Conservation (phyloP, 2,888 invertebrate genomes). For the Sympetrum striolatum region DNA sequence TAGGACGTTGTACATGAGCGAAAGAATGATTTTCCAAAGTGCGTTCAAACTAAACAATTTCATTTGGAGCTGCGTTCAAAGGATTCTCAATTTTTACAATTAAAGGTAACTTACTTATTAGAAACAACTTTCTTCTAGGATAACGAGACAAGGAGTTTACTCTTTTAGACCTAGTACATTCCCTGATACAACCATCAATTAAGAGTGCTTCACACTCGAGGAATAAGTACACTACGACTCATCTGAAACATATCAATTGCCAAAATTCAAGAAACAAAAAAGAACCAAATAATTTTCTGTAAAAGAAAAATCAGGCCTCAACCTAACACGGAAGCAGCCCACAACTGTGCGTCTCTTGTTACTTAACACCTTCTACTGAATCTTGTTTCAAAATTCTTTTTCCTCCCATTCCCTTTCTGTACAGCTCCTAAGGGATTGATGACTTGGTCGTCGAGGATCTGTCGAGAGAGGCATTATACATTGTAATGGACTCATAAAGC, state of each 20-base stretch:
- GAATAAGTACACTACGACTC: conserved; percentile 18
- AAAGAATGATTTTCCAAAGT: neutral
- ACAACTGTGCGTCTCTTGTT: conserved; percentile 36
- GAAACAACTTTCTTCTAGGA: neutral
- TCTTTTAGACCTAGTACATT: neutral
- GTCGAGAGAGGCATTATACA: conserved; percentile 26
- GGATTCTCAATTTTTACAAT: neutral
- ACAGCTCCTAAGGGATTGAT: conserved; percentile 39
- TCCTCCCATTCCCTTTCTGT: conserved; percentile 36
- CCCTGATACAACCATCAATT: conserved; percentile 1
- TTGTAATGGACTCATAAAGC: neutral
- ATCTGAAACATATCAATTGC: neutral
- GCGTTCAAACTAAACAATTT: conserved; percentile 7
- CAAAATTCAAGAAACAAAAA: conserved; percentile 8
- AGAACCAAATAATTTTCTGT: conserved; percentile 13
- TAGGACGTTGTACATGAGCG: conserved; percentile 10
- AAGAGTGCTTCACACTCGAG: conserved; percentile 1
- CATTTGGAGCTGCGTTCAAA: neutral
- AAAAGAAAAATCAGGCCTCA: conserved; percentile 28
- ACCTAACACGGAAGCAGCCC: conserved; percentile 11
- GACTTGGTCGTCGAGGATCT: conserved; percentile 43
- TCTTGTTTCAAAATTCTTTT: conserved; percentile 39
- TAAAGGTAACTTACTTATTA: neutral
- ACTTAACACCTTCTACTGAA: conserved; percentile 20
- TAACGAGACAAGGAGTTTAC: neutral